Base-by-base conservation (phyloP, 2,888 invertebrate species). In the Epirrhoe tristata region DNA sequence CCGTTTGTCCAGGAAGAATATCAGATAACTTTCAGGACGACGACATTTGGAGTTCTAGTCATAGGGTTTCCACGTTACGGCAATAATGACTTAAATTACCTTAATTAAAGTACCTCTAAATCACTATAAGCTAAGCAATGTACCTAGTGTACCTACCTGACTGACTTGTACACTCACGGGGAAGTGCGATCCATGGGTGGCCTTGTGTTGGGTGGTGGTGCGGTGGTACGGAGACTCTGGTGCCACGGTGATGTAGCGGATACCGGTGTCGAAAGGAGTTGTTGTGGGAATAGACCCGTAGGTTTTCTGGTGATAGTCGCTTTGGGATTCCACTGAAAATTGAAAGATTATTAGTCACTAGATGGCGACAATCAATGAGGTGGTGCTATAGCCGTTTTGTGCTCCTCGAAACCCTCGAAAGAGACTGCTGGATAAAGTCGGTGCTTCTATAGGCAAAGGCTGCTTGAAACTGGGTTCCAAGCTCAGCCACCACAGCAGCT, bases 321-420 rank as follows among this genome's bases (percentile, higher is more conserved):
- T 97, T 89, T 98, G 98, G 12, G 97, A 96, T 89, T 98, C 97
- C 82, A 97, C 98, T 98, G 91, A 12, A 94, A 65, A 17, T 16
- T 32, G 14, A 36, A 43, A n/a, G 24, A 6, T 16, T 43, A n/a
- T 24, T 52, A 6, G 48, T 14, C 24, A 24, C 24, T 24, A 24
- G 1, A 24, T 24, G 24, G 24, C 24, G 24, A 3, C 24, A 24
- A 24, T 3, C 24, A 24, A 3, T 2, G 1, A 24, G 24, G 24
- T 24, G 1, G 24, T 3, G 24, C 24, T 24, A 24, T 24, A 24
- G 24, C 24, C 24, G 24, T 3, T 24, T 24, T 1, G 24, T 3
- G 24, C 24, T 24, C 3, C 24, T 24, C 3, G 3, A 24, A 24
- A 34, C 34, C 6, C 6, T 34, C 34, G 5, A 34, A 24, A 24